Percentiles rank a stretch among this genome's conserved stretches.
Evolutionary conservation across 2,113 vertebrate genomes (phyloP).

Genomic region (Mastomys natalensis): DNA sequence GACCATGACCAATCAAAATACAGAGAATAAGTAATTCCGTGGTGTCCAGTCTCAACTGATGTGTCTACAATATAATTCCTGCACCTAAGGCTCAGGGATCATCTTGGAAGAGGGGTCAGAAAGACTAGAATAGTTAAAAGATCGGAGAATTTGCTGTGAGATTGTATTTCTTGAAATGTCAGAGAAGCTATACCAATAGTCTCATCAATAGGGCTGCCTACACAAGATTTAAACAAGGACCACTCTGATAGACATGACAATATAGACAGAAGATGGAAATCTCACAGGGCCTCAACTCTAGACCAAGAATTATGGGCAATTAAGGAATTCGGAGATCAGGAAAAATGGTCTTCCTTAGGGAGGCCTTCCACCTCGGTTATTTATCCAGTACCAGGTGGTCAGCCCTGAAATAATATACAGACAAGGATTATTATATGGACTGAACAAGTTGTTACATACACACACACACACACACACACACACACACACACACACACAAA

Average conservation of each 20-base stretch:
- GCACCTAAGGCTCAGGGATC: background rate
- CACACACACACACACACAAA: too few species aligned
- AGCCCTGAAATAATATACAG: too few species aligned
- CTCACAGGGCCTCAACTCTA: background rate
- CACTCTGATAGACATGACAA: background rate
- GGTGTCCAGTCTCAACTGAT: background rate
- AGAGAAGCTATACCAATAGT: background rate
- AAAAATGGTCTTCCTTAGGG: background rate
- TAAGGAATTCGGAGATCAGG: background rate
- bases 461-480: too few species aligned
- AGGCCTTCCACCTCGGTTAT: background rate
- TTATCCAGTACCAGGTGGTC: background rate
- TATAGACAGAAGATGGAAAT: background rate
- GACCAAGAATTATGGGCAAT: background rate
- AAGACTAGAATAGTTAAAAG: background rate
- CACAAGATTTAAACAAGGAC: background rate
- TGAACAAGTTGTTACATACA: background rate
- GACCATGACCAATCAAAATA: background rate
- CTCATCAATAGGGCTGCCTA: background rate
- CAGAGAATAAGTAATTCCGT: background rate
- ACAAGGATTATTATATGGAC: background rate
- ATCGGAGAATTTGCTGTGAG: background rate
- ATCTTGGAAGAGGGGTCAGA: background rate
- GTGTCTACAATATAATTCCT: background rate
- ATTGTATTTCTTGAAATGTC: background rate